Evolutionary conservation across 2,888 invertebrate genomes (phyloP), one percentile per base, ranked within the genome.

Genomic region (Deladenus siricidicola): DNA sequence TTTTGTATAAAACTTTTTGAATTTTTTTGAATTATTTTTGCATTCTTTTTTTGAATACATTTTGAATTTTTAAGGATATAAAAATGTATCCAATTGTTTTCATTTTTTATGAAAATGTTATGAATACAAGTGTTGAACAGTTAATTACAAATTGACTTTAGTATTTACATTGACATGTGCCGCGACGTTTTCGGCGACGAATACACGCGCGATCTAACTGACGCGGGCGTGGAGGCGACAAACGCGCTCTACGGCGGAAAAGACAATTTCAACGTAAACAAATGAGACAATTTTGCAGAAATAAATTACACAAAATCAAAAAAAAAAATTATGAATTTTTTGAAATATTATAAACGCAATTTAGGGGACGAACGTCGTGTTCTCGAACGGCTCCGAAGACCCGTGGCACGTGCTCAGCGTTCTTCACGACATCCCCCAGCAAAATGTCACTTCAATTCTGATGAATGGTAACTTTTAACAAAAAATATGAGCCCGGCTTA

Each of bases 371-470:
- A 72, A 73, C 45, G 65, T 73, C n/a, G 71, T 74, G 14, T 62
- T 73, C 19, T 71, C 73, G 2, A 74, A 74, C 58, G 74, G 74
- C 0, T 68, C 69, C 4, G 56, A 71, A 14, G 74, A 74, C 49
- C 74, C 74, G n/a, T 74, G 74, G 73, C 73, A 72, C 47, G 67
- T 69, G 10, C 58, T 74, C 17, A 74, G 74, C 8, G 50, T 50
- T 42, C 42, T 42, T 17, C 14, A 42, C n/a, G 42, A 42, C 42
- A 42, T 42, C 42, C 42, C 42, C 14, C 42, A 42, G 42, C 14
- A 42, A n/a, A 42, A 42, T 42, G 42, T 42, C 14, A 42, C 42
- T 42, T 42, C 42, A 42, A 42, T 42, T n/a, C 42, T 42, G n/a
- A 42, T 42, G 42, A 14, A 14, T 17, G 42, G 42, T 42, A 42